Conservation (phyloP, 1,140 invertebrate species). For the Neotoxoptera formosana region DNA sequence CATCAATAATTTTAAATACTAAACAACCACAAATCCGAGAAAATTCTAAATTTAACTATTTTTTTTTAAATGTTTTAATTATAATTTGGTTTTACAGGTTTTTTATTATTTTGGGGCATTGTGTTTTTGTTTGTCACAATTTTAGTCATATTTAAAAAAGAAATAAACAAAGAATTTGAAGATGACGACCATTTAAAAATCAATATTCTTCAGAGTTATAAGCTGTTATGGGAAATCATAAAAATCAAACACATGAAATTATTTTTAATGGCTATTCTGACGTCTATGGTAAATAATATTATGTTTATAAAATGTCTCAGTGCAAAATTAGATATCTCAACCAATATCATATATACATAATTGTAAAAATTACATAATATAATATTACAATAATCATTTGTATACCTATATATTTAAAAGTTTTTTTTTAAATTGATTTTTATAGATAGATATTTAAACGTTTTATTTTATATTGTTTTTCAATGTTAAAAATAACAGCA, state of each 20-base stretch:
- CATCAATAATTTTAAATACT: too few relatives aligned
- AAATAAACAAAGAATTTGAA: conserved; percentile 56
- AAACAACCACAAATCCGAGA: too few relatives aligned
- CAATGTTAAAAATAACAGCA: neutral
- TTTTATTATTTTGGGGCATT: conserved; percentile 95
- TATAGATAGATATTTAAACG: neutral
- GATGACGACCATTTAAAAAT: conserved; percentile 62
- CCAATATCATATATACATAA: neutral
- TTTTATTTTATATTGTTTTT: neutral
- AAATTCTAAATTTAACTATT: too few relatives aligned
- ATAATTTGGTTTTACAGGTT: conserved; percentile 69
- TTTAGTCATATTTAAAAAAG: conserved; percentile 38
- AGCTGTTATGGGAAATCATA: neutral
- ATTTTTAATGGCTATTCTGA: conserved; percentile 66
- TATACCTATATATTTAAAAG: neutral
- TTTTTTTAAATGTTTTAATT: neutral
- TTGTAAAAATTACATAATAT: too few relatives aligned
- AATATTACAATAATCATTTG: too few relatives aligned
- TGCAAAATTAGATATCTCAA: neutral
- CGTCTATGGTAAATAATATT: conserved; percentile 19
- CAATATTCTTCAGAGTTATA: conserved; percentile 14
- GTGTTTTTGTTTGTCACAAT: conserved; percentile 84
- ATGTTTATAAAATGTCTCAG: neutral
- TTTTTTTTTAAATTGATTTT: neutral
- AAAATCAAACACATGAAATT: conserved; percentile 78